Evolutionary conservation across 2,888 invertebrate species (phyloP), one percentile per base, ranked within the genome.

Genomic region (Drosophila stalkeri): DNA sequence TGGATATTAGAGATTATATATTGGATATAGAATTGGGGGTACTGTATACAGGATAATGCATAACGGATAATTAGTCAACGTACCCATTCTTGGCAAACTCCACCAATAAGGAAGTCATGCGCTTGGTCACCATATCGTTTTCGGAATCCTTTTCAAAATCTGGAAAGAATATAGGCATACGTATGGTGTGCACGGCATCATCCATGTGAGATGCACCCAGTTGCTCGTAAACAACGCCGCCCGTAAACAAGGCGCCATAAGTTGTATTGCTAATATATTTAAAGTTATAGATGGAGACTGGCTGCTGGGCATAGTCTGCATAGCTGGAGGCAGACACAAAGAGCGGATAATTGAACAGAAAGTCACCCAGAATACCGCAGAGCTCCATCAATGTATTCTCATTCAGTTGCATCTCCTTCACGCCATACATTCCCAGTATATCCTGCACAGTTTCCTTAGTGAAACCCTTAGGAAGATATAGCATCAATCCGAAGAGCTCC

Each of bases 71-170:
- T 49, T 23, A 4, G 9, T 31, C 20, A n/a, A 35, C 86, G 81
- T 90, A 94, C 94, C 94, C 93, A 35, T 91, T 91, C 70, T 77
- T 92, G 6, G 93, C 94, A 82, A 94, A 94, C 51, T 93, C 91
- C 0, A 93, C 92, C 91, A 93, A 93, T 5, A 93, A 66, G 2
- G 90, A 81, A 2, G 94, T 90, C 79, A 94, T 79, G 0, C 87
- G 81, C 39, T 91, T 82, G 4, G 92, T 90, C 65, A 94, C 86
- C 52, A 80, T 60, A 2, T 91, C 83, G 65, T 94, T 93, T 2
- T 72, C 78, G 0, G 92, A 90, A 11, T 82, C 78, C 27, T 76
- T 75, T 6, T 81, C 74, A 52, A 93, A 91, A 23, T 91, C 87
- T 3, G 84, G 69, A 89, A 89, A 80, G 59, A 94, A 91, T 2